Percentiles rank a stretch among this genome's conserved stretches.
Conservation (phyloP, 2,888 invertebrate genomes). For the Agrotis segetum region DNA sequence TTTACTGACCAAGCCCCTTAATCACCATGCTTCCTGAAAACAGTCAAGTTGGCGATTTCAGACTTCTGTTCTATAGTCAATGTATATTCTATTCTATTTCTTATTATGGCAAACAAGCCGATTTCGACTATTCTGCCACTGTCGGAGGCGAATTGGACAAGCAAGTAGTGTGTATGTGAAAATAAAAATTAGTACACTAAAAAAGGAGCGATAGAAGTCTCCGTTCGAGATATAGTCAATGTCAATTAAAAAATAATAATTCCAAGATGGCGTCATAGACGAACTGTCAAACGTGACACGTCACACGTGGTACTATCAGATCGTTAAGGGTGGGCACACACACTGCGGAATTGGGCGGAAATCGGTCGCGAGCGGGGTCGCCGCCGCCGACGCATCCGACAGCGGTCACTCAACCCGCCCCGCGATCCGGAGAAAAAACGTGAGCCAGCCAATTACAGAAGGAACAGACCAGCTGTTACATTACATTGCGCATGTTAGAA, state of each 20-base stretch:
- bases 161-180: no score
- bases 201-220: no score
- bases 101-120: no score
- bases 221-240: no score
- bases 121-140: no score
- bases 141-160: no score
- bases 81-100: no score
- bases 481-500: conserved; percentile 5
- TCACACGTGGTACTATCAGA: conserved; percentile 48
- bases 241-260: background rate
- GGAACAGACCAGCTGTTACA: conserved; percentile 30
- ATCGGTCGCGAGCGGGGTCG: conserved; percentile 76
- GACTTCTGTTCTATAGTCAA: no score
- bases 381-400: conserved; percentile 71
- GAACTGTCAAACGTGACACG: conserved; percentile 45
- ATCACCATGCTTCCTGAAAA: no score
- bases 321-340: conserved; percentile 65
- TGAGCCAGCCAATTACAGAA: conserved; percentile 42
- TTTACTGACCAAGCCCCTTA: no score
- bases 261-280: conserved; percentile 40
- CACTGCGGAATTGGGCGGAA: conserved; percentile 78
- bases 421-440: conserved; percentile 47
- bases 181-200: no score
- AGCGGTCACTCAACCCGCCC: conserved; percentile 81
- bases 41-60: no score